Percentiles rank a stretch among this genome's conserved stretches.
Evolutionary conservation across 2,797 vertebrate species (phyloP).

Genomic region (Anas acuta): DNA sequence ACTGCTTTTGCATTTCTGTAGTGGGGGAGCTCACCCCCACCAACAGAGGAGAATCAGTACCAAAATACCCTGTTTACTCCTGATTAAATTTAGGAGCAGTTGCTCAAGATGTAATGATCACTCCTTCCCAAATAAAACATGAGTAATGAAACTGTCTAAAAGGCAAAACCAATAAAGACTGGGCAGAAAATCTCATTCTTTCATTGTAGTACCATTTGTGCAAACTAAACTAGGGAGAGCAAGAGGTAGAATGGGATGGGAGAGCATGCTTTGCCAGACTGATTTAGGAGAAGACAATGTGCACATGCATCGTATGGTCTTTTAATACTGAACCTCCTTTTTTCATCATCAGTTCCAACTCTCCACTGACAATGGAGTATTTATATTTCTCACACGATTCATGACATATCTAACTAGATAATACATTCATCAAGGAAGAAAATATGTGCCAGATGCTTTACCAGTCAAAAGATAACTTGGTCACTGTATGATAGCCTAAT

Average conservation of each 20-base stretch:
- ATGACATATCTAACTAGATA: neutral
- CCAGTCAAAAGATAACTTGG: neutral
- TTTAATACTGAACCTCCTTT: neutral
- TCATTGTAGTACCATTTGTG: neutral
- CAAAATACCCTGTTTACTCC: neutral
- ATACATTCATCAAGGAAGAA: neutral
- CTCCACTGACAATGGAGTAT: neutral
- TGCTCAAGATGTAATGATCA: neutral
- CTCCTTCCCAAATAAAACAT: neutral
- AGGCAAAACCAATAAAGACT: neutral
- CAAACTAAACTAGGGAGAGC: neutral
- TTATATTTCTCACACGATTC: slow-evolving; percentile 11
- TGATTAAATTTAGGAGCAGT: neutral
- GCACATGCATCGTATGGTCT: neutral
- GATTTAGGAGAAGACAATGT: neutral
- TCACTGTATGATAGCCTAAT: neutral
- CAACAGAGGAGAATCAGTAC: neutral
- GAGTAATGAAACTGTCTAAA: neutral
- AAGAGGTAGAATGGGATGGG: neutral
- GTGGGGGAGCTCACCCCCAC: neutral
- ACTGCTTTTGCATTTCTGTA: neutral
- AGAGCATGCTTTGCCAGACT: neutral
- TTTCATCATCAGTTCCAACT: neutral
- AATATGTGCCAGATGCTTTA: slow-evolving; percentile 1
- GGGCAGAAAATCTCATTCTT: neutral